Evolutionary conservation across 2,888 invertebrate species (phyloP).

Genomic region (Sesamia inferens): DNA sequence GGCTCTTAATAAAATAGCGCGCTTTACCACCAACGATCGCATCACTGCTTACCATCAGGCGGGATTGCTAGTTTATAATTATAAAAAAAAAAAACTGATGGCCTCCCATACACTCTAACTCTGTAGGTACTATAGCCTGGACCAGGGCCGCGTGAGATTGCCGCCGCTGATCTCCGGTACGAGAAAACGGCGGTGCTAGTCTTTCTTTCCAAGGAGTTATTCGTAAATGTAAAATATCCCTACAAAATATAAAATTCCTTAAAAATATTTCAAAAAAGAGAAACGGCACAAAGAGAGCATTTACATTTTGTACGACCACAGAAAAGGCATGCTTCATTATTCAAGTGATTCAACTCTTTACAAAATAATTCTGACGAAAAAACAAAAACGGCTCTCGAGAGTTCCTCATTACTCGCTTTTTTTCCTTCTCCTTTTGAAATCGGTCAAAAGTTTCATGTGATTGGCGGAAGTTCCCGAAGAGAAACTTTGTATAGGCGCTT

Average conservation of each 20-base stretch:
- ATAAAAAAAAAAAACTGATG: too few relatives aligned
- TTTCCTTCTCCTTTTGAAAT: slow-evolving; percentile 50
- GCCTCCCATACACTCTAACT: too few relatives aligned
- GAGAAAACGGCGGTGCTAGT: too few relatives aligned
- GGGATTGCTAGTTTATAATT: too few relatives aligned
- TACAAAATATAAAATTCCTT: slow-evolving; percentile 9
- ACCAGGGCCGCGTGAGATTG: too few relatives aligned
- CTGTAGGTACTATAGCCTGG: too few relatives aligned
- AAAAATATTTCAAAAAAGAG: background rate
- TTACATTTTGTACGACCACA: slow-evolving; percentile 35
- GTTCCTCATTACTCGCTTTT: slow-evolving; percentile 46
- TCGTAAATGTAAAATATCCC: slow-evolving; percentile 2
- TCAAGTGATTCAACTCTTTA: slow-evolving; percentile 47
- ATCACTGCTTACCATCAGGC: too few relatives aligned
- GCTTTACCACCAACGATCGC: too few relatives aligned
- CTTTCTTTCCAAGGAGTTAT: background rate
- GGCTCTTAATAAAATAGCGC: too few relatives aligned
- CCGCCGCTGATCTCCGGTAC: too few relatives aligned
- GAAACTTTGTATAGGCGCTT: slow-evolving; percentile 60
- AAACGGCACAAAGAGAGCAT: slow-evolving; percentile 7
- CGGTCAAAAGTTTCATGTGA: slow-evolving; percentile 60
- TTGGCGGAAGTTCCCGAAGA: slow-evolving; percentile 39
- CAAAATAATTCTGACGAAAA: slow-evolving; percentile 52
- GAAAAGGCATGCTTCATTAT: slow-evolving; percentile 27
- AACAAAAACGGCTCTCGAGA: slow-evolving; percentile 49